A percentile compares a stretch with the other conserved stretches of the same genome.
Conservation (phyloP, 2,113 vertebrate genomes). For the Sylvilagus bachmani region DNA sequence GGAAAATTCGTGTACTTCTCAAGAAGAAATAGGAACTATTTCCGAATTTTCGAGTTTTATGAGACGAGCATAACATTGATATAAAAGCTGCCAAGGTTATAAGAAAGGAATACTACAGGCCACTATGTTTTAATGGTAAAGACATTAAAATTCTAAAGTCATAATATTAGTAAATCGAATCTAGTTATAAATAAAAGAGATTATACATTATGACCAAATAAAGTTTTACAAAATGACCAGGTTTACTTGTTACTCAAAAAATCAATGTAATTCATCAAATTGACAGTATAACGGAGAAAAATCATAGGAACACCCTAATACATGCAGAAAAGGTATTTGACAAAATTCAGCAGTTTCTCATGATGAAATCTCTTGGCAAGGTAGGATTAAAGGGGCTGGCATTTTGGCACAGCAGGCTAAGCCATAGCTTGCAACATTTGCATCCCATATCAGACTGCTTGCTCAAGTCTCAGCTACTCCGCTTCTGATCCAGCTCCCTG, state of each 20-base stretch:
- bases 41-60: neutral
- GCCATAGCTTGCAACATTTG: too few species aligned
- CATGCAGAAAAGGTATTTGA: neutral
- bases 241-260: constrained; percentile 24
- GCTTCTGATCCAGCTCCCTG: too few species aligned
- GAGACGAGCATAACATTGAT: neutral
- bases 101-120: neutral
- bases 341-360: neutral
- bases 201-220: neutral
- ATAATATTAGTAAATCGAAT: constrained; percentile 14
- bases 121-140: neutral
- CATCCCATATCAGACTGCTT: too few species aligned
- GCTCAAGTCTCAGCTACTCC: too few species aligned
- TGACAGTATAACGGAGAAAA: neutral
- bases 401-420: neutral
- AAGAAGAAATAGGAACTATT: neutral
- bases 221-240: constrained; percentile 6
- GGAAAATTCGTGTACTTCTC: neutral
- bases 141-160: neutral
- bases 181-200: neutral
- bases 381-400: neutral
- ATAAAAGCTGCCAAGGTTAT: neutral
- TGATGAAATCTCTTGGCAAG: constrained; percentile 5
- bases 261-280: constrained; percentile 22
- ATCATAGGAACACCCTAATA: neutral